Base-by-base conservation (phyloP, 1,140 invertebrate species). In the Panagrolaimus sp. region DNA sequence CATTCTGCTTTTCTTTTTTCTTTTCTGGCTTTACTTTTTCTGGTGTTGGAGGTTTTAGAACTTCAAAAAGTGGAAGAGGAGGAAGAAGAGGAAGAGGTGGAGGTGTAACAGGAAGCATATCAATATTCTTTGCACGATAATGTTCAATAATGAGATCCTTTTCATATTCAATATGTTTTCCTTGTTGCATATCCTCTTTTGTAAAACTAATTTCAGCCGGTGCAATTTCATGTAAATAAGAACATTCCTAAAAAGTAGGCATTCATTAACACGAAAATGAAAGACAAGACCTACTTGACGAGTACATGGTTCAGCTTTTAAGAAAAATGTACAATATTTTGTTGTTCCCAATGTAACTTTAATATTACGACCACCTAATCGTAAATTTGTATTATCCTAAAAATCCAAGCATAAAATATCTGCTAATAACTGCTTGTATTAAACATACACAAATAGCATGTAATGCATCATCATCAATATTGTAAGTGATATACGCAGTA, bases 301-400 rank as follows among this genome's bases (percentile, higher is more conserved):
- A 43, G 92, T 92, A 87, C 96, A 99, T 72, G 90, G 88, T 83
- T 93, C 90, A 86, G 95, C 94, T 84, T 93, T 92, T 89, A 99
- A 91, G 86, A 98, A 99, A 86, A 96, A 93, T 84, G 93, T 96
- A 88, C 96, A 99, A 86, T 99, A 98, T 87, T 99, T 99, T 70
- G 96, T 99, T 62, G 96, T 99, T 69, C 96, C 96, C 74, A 99
- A 87, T 73, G 93, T 97, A 70, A 93, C 94, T 87, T 97, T 97
- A 76, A 99, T 89, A 69, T 92, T 90, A 81, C 93, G 87, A 51
- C 92, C 92, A 85, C 98, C 95, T 77, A 98, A 89, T 84, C 89
- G 89, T 79, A 93, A 90, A 86, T 98, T 97, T 86, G 97, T 97
- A 72, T 98, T 92, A 83, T 91, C 90, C 86, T 96, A 89, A 65